Evolutionary conservation across 2,888 invertebrate species (phyloP), one percentile per base, ranked within the genome.

Genomic region (Dicycla oo): DNA sequence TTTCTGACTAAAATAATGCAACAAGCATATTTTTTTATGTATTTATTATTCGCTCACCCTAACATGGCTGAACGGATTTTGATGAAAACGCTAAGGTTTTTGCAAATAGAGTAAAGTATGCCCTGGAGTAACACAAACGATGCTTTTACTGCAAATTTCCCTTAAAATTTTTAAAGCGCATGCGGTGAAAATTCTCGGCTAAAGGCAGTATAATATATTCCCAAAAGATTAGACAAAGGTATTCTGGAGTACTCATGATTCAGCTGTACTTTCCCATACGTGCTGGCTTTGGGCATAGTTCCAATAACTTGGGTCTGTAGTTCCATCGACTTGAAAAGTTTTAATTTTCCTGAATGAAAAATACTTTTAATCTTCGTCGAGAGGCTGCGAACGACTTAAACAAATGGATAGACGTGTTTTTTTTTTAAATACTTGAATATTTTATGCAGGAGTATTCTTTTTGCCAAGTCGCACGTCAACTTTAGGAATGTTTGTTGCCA

Each of bases 241-340:
- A 18, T 75, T 64, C 1, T 38, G 10, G 26, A 64, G 51, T 26
- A 45, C 15, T 45, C 23, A 15, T 70, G 70, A 70, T 54, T 45
- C 71, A 54, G 11, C 10, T 54, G 23, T 54, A 45, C 43, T 34
- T 34, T 34, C 20, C 4, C 18, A 20, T 53, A 69, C 47, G 6
- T 26, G 10, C 51, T 38, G 23, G 7, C n/a, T 75, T 67, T 54
- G 30, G 53, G 76, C 47, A 40, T 15, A 11, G 45, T 54, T 54
- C 72, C 53, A 75, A 75, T 40, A 66, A 13, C 7, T 13, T 26
- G 6, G 45, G 26, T 20, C 20, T 67, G 47, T 3, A 70, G 10
- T 34, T 15, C 23, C 11, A 18, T 47, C 38, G 30, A 45, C 10
- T 5, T 6, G 10, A 34, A n/a, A n/a, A 26, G n/a, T 26, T 43